A percentile compares a stretch with the other conserved stretches of the same genome.
Conservation (phyloP, 2,113 vertebrate genomes). For the Cairina moschata region DNA sequence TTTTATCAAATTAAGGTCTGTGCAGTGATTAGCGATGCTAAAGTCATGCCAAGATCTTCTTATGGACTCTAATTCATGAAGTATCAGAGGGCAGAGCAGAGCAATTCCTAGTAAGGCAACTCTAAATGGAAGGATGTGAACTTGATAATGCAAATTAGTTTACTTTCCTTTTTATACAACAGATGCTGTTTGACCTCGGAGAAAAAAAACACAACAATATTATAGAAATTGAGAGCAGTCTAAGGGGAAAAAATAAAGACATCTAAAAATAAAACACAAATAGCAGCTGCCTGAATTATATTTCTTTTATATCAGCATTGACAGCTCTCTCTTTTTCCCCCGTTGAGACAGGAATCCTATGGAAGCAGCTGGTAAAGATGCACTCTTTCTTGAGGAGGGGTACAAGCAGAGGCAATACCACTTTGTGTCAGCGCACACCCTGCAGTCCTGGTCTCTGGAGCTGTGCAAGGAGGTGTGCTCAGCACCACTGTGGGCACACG, state of each 20-base stretch:
- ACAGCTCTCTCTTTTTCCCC: slow-evolving; percentile 42
- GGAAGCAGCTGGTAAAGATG: slow-evolving; percentile 31
- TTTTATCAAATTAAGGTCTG: neutral
- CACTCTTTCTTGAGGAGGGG: neutral
- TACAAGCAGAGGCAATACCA: accelerated
- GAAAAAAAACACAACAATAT: slow-evolving; percentile 52
- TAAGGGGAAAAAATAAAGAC: slow-evolving; percentile 53
- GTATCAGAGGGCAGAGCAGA: slow-evolving; percentile 28
- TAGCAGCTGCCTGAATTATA: slow-evolving; percentile 73
- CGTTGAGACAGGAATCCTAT: slow-evolving; percentile 34
- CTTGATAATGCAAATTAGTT: slow-evolving; percentile 65
- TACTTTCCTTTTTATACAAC: slow-evolving; percentile 65
- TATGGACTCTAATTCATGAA: neutral
- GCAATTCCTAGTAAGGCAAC: slow-evolving; percentile 15
- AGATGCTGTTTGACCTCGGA: slow-evolving; percentile 77
- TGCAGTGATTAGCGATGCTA: neutral
- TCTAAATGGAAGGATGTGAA: slow-evolving; percentile 52
- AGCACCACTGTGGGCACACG: accelerated
- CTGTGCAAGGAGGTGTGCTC: accelerated
- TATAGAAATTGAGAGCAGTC: slow-evolving; percentile 67
- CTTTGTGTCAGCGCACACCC: neutral
- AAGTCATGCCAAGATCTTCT: slow-evolving; percentile 17
- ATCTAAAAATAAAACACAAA: slow-evolving; percentile 72
- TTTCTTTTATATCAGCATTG: slow-evolving; percentile 64
- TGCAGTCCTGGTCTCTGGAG: neutral